Evolutionary conservation across 2,113 vertebrate species (phyloP), one percentile per base, ranked within the genome.

Genomic region (Capreolus pygargus): DNA sequence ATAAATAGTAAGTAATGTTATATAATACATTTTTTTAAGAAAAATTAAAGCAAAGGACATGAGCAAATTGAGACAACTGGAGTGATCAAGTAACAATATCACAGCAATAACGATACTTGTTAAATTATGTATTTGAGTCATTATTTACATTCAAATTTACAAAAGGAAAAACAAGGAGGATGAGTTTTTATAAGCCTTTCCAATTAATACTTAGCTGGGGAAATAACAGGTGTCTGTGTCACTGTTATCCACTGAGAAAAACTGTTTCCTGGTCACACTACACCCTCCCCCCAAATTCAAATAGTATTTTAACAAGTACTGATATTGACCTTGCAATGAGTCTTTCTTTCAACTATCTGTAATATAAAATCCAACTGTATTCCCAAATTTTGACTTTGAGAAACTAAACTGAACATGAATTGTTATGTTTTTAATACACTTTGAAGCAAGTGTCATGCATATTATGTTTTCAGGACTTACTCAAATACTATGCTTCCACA

Each of bases 51-150:
- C 57, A 78, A 89, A 95, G 3, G 50, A 86, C 21, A 57, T 92
- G 81, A 96, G 33, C 15, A 70, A 74, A 87, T 52, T 60, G 87
- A 97, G 96, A 95, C 36, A 93, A 96, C 17, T 86, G 25, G 10
- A 82, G 14, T 86, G 43, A 87, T 81, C 12, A 60, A 52, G 33
- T 85, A 89, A 83, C 19, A 70, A 82, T 74, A 36, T 83, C 36
- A 86, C 93, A 95, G 86, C 39, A 94, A 85, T 85, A 60, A 8
- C 95, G 33, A 55, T 27, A 67, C 33, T 89, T 86, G 28, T 93
- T 87, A 86, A 94, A 83, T 58, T 43, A 39, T 45, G 39, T 1
- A 9, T 67, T 83, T 86, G 95, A 61, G 15, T 83, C 70, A 86
- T 87, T 89, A 47, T 74, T 95, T 43, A 94, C 33, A 25, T 89